Conservation (phyloP, 2,113 vertebrate species). For the Istiophorus platypterus region DNA sequence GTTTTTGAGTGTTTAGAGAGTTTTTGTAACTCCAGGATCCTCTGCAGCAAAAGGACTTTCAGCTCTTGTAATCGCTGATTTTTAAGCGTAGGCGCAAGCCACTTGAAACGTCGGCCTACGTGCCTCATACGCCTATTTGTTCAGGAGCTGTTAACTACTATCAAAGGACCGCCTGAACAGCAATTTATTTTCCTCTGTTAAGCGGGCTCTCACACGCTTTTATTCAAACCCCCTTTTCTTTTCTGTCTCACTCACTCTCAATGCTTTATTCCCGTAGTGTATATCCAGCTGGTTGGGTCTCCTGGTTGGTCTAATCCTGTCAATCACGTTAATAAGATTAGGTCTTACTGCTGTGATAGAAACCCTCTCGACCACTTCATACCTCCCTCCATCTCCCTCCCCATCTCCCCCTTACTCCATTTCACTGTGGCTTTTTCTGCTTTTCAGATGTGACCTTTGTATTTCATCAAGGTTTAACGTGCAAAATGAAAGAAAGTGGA, state of each 20-base stretch:
- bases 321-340: conserved; percentile 80
- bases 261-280: conserved; percentile 33
- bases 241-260: not conserved
- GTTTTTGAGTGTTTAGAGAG: conserved; percentile 19
- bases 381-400: conserved; percentile 25
- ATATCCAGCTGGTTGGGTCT: conserved; percentile 73
- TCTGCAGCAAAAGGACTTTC: not conserved
- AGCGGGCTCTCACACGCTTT: conserved; percentile 25
- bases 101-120: not conserved
- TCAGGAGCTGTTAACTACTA: conserved; percentile 3
- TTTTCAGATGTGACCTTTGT: not conserved
- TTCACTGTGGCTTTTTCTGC: conserved; percentile 21
- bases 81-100: not conserved
- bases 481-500: not conserved
- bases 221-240: conserved; percentile 19
- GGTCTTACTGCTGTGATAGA: conserved; percentile 70
- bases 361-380: conserved; percentile 50
- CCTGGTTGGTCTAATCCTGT: conserved; percentile 72
- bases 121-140: conserved; percentile 19
- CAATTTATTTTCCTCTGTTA: conserved; percentile 12
- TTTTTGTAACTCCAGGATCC: not conserved
- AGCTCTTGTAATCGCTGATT: conserved; percentile 5
- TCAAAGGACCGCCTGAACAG: not conserved
- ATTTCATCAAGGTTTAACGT: not conserved
- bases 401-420: conserved; percentile 6